These are phyloP conservation scores for Apistogramma diplotaenia DNA, from an alignment of 2,113 vertebrate species.

Conservation along the genomic window DNA sequence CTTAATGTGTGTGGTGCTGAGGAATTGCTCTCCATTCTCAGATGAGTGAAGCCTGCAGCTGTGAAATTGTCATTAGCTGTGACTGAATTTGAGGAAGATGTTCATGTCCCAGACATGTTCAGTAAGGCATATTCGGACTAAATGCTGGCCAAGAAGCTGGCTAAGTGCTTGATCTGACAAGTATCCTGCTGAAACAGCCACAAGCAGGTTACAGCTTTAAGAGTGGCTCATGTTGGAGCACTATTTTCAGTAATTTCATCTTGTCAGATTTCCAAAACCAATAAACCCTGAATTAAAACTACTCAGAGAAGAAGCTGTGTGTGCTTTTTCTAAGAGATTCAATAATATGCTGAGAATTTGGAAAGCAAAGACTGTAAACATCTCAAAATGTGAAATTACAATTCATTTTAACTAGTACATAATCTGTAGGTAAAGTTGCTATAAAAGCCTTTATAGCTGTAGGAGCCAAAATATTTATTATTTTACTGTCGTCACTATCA, in stretches of 20 bases:
- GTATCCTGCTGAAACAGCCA: neutral
- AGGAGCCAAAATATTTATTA: neutral
- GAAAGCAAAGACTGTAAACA: neutral
- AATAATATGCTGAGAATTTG: too few relatives aligned
- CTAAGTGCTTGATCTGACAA: neutral
- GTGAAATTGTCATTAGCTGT: too few relatives aligned
- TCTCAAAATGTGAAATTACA: neutral
- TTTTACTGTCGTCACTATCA: neutral
- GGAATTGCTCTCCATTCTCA: too few relatives aligned
- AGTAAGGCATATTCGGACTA: neutral
- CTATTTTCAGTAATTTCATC: neutral
- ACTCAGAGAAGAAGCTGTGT: too few relatives aligned
- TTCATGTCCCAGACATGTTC: too few relatives aligned
- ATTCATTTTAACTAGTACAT: accelerated
- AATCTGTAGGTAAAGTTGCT: neutral
- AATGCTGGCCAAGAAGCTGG: neutral
- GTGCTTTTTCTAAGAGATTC: too few relatives aligned
- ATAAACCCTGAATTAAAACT: too few relatives aligned
- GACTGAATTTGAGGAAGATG: too few relatives aligned
- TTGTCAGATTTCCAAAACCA: neutral
- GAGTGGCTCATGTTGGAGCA: neutral
- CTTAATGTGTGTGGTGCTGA: too few relatives aligned
- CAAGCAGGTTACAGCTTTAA: neutral
- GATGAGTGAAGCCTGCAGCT: too few relatives aligned
- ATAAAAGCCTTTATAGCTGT: neutral